Evolutionary conservation across 2,888 invertebrate species (phyloP).

Genomic region (Sphecodes monilicornis): DNA sequence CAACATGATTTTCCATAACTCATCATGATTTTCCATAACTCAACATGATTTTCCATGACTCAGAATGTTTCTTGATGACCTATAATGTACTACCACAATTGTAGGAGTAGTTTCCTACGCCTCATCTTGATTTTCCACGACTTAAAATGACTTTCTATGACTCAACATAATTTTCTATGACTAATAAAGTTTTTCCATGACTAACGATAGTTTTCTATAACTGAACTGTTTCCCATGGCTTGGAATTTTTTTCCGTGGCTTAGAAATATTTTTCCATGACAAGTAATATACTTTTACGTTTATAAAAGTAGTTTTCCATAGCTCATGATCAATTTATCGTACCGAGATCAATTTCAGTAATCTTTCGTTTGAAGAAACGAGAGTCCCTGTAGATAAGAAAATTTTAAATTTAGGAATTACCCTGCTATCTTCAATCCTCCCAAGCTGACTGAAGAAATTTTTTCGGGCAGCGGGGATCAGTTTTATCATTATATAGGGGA

Average conservation of each 20-base stretch:
- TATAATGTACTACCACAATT: too few species aligned
- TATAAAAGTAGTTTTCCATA: too few species aligned
- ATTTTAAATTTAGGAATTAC: background rate
- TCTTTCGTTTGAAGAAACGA: background rate
- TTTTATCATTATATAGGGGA: background rate
- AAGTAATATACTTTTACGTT: background rate
- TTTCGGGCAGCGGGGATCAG: background rate
- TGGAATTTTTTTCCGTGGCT: background rate
- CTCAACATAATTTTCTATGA: background rate
- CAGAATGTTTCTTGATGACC: background rate
- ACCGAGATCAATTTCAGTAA: background rate
- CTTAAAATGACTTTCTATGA: fast-evolving
- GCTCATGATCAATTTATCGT: background rate
- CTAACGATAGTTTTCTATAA: background rate
- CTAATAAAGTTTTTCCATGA: background rate
- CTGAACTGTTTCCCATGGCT: background rate
- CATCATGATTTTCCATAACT: too few species aligned
- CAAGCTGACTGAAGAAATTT: background rate
- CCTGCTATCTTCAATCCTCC: background rate
- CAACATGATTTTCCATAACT: too few species aligned
- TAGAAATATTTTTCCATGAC: background rate
- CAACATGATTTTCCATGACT: background rate
- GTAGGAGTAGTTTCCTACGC: background rate
- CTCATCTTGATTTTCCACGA: background rate
- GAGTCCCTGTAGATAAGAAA: background rate